These are phyloP conservation scores for Anabacerthia variegaticeps DNA, from an alignment of 2,797 vertebrate genomes.

Conservation along the genomic window DNA sequence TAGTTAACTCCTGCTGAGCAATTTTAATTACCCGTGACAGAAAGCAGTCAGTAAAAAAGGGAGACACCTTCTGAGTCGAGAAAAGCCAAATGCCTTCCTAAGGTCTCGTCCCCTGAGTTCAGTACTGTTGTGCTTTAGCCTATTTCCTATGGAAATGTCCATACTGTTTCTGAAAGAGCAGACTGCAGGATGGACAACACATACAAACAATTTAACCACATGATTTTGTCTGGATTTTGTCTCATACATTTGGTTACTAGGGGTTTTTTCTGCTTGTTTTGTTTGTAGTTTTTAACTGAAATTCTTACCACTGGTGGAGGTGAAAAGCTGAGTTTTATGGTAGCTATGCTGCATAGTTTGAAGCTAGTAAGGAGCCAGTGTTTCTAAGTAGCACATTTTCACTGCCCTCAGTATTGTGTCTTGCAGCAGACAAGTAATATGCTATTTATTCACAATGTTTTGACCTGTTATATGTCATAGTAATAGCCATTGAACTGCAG, in stretches of 20 bases:
- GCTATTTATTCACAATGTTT: not conserved
- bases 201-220: accelerated
- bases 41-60: not conserved
- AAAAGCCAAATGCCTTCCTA: not conserved
- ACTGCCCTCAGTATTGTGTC: not conserved
- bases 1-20: not conserved
- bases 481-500: not conserved
- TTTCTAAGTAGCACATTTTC: not conserved
- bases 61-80: not conserved
- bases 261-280: not conserved
- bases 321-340: not conserved
- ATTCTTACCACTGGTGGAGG: not conserved
- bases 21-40: not conserved
- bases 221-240: not conserved
- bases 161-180: not conserved
- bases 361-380: not conserved
- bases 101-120: not conserved
- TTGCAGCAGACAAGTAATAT: not conserved
- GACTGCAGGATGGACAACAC: not conserved
- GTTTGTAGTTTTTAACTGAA: not conserved
- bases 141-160: not conserved
- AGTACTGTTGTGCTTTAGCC: not conserved
- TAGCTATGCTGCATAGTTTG: not conserved
- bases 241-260: not conserved
- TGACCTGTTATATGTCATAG: not conserved